Base-by-base conservation (phyloP, 2,888 invertebrate species). In the Drosophila lutescens region DNA sequence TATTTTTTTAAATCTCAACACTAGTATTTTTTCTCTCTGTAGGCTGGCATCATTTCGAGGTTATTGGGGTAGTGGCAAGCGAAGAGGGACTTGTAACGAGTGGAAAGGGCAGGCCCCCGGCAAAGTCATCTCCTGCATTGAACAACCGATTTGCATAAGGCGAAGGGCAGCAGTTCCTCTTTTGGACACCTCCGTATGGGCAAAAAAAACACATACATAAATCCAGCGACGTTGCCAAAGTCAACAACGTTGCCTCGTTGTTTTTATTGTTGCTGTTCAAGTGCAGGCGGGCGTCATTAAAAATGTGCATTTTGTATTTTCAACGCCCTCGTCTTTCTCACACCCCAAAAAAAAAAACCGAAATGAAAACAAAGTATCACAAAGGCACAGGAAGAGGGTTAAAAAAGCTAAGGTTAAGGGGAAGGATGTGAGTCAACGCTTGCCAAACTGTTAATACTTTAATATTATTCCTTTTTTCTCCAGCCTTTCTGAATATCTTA, bases 251-350 rank as follows among this genome's bases (percentile, higher is more conserved):
- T 66, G 79, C 49, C 62, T 61, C 49, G 62, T 62, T 60, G 78
- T 56, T 80, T 46, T 49, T 63, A 54, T 58, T 58, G 54, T 54
- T 71, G 49, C 32, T 51, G 73, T 63, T 87, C 85, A 85, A 84
- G 83, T 85, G 82, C 83, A 79, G 85, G 38, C 73, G 72, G 78
- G 66, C 74, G 71, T 86, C 85, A 84, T 84, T 84, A 84, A 84
- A 84, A 84, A 83, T 84, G 83, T 87, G 83, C 83, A 84, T 84
- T 84, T 84, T 72, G 74, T 79, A 81, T 84, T 68, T 84, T 68
- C 74, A 67, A 70, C 57, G 57, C 72, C 56, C 51, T 61, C 44
- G 69, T 47, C 67, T 10, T 68, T 47, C 47, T 49, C 58, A 58
- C 53, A 15, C 30, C 49, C 56, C 40, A 62, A 34, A 49, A 49